phyloP scores from a whole-genome alignment of 1,140 invertebrate genomes.

The Zaprionus tsacasi region DNA sequence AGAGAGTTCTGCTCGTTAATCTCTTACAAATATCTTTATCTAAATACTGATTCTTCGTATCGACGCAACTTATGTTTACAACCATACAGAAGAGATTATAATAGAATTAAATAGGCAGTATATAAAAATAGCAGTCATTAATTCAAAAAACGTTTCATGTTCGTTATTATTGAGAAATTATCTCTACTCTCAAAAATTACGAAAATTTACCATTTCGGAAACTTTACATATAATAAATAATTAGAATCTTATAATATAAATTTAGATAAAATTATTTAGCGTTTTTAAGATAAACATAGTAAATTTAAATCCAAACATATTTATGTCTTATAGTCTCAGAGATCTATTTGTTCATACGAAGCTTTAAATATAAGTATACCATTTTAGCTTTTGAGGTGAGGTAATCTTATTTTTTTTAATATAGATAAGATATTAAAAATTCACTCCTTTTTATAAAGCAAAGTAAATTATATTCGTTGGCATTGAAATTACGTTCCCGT shows the following conservation, averaged over 20 bases:
- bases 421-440: background rate
- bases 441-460: background rate
- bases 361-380: background rate
- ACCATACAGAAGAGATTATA: background rate
- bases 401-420: background rate
- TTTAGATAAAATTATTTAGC: background rate
- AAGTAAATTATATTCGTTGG: no score
- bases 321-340: background rate
- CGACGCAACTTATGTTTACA: background rate
- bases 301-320: background rate
- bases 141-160: no score
- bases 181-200: no score
- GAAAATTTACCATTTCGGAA: no score
- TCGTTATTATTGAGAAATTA: no score
- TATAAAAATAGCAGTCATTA: no score
- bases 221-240: background rate
- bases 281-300: background rate
- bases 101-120: background rate
- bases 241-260: background rate
- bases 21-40: background rate
- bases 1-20: background rate
- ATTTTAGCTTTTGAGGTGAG: slow-evolving; percentile 6
- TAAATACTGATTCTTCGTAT: slow-evolving; percentile 4
- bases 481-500: no score
- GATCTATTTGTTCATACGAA: slow-evolving; percentile 7